Conservation (phyloP, 2,797 vertebrate species). For the Liparis tanakae region DNA sequence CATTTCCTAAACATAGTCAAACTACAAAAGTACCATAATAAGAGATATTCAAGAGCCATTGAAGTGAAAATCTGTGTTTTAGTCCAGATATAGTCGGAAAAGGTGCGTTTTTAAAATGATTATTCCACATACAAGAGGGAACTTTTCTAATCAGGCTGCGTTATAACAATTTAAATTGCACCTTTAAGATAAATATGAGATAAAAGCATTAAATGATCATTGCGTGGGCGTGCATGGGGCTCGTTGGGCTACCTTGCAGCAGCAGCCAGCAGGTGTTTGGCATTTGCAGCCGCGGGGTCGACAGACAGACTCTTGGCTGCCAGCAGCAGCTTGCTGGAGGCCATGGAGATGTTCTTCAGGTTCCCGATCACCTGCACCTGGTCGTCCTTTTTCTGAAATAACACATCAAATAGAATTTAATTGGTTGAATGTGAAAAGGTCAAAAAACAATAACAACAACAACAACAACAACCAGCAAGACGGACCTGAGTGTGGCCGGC, state of each 20-base stretch:
- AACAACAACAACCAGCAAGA: background rate
- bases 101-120: too few species aligned
- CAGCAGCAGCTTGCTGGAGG: slow-evolving; percentile 95
- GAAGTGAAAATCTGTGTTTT: too few species aligned
- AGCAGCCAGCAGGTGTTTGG: slow-evolving; percentile 95
- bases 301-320: slow-evolving; percentile 98
- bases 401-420: background rate
- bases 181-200: background rate
- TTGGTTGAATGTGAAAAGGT: background rate
- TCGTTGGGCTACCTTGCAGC: slow-evolving; percentile 90
- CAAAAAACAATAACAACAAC: background rate
- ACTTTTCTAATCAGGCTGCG: background rate
- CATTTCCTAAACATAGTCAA: too few species aligned
- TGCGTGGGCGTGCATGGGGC: background rate
- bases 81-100: too few species aligned
- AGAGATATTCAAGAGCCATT: too few species aligned
- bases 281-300: slow-evolving; percentile 96
- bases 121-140: background rate
- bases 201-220: background rate
- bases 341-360: slow-evolving; percentile 99
- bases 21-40: too few species aligned
- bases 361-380: slow-evolving; percentile 98
- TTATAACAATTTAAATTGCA: background rate
- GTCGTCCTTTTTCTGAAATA: slow-evolving; percentile 94
- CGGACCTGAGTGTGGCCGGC: slow-evolving; percentile 96